phyloP scores from a whole-genome alignment of 2,888 invertebrate genomes.

The Machimus atricapillus region DNA sequence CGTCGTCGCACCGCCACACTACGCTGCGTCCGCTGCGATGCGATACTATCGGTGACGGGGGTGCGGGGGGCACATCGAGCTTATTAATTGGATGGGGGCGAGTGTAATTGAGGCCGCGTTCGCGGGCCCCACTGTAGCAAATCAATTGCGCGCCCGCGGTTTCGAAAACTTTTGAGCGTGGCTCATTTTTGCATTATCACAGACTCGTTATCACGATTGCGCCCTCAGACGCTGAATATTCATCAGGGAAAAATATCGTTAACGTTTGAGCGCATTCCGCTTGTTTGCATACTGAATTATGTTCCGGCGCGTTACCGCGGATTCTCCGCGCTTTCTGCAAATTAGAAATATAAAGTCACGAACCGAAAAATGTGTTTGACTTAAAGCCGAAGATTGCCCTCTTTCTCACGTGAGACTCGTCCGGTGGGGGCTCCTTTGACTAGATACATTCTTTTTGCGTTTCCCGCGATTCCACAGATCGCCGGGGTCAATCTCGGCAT shows the following conservation, averaged over 20 bases:
- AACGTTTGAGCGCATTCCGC: background rate
- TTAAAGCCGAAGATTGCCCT: background rate
- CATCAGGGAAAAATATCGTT: background rate
- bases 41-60: conserved; percentile 4
- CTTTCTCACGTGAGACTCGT: background rate
- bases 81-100: conserved; percentile 32
- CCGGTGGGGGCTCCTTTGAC: background rate
- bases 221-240: conserved; percentile 6
- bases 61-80: background rate
- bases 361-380: conserved; percentile 9
- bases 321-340: background rate
- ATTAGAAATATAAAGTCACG: background rate
- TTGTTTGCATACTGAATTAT: conserved; percentile 28
- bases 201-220: conserved; percentile 30
- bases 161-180: background rate
- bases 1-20: background rate
- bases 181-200: conserved; percentile 25
- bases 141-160: conserved; percentile 15
- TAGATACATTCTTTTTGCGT: background rate
- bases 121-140: conserved; percentile 2
- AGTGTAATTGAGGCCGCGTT: conserved; percentile 25
- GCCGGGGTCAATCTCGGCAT: background rate
- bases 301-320: background rate
- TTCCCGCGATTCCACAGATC: background rate
- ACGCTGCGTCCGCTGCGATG: background rate